Base-by-base conservation (phyloP, 2,113 vertebrate species). In the Nibea coibor region DNA sequence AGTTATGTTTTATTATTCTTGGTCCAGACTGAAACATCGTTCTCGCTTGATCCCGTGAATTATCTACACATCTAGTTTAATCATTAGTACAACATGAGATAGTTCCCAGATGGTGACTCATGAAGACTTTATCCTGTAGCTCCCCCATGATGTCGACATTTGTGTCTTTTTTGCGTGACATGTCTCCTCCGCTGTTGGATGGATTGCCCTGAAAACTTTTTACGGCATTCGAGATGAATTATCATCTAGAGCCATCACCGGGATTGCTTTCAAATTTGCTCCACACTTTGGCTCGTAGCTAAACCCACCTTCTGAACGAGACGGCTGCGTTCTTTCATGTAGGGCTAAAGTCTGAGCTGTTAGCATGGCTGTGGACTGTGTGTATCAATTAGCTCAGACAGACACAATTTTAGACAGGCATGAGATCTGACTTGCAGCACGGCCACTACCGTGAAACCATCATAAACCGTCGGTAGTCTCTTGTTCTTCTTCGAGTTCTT, bases 401-500 rank as follows among this genome's bases (percentile, higher is more conserved):
- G 24, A 26, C 28, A 17, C 10, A 10, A 10, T 73, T 62, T 42
- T 50, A n/a, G 11, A 59, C 19, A 14, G 2, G 24, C 71, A 4
- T 24, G n/a, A 64, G 15, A 8, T 7, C 19, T 48, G n/a, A 39
- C 28, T 15, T 4, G 7, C 14, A 48, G 11, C 47, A 47, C 64
- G 20, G 19, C 71, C 70, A 61, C 24, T 26, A 50, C 59, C 56
- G 77, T 83, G 73, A 61, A 78, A 43, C 64, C 78, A 84, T 75
- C 77, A 83, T 2, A 59, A 71, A 50, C 58, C 24, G 5, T 53
- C 42, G 1, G 57, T 39, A 28, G 45, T 85, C 74, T 72, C 10
- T 76, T 80, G 73, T 86, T 87, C 58, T 74, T 24, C 22, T 80
- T 76, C 66, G 81, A 81, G 84, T 72, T 83, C 71, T 28, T 82